A percentile compares a stretch with the other conserved stretches of the same genome.
These are phyloP conservation scores for Eulithis testata DNA, from an alignment of 2,888 invertebrate genomes.

Conservation along the genomic window DNA sequence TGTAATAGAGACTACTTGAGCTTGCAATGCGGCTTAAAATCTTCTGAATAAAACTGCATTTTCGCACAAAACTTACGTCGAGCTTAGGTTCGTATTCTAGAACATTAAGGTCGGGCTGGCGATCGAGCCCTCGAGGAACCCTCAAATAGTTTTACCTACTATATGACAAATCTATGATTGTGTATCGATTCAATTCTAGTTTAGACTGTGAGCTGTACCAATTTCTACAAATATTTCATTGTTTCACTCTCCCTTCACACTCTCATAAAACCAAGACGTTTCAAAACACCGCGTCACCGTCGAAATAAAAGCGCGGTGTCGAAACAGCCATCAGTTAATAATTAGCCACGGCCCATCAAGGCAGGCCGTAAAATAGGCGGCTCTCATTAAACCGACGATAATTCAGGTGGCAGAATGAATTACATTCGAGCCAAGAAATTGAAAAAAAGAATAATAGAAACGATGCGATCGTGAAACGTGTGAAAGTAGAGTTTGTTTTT, in stretches of 20 bases:
- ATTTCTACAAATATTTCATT: slow-evolving; percentile 6
- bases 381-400: slow-evolving; percentile 59
- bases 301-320: slow-evolving; percentile 35
- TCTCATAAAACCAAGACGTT: slow-evolving; percentile 20
- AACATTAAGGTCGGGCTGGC: too few species aligned
- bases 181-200: too few species aligned
- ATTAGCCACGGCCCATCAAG: slow-evolving; percentile 68
- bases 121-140: too few species aligned
- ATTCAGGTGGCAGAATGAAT: slow-evolving; percentile 69
- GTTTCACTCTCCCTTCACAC: slow-evolving; percentile 12
- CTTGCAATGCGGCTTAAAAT: too few species aligned
- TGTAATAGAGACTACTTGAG: too few species aligned
- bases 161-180: too few species aligned
- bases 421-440: slow-evolving; percentile 59
- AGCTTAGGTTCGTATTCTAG: too few species aligned
- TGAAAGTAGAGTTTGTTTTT: slow-evolving; percentile 23
- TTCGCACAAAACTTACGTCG: too few species aligned
- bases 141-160: too few species aligned
- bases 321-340: slow-evolving; percentile 53
- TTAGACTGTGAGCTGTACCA: too few species aligned
- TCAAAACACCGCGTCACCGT: slow-evolving; percentile 37
- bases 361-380: slow-evolving; percentile 61
- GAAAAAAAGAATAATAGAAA: slow-evolving; percentile 49
- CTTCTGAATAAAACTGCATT: too few species aligned
- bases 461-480: slow-evolving; percentile 25